Evolutionary conservation across 2,888 invertebrate species (phyloP), one percentile per base, ranked within the genome.

Genomic region (Lomographa bimaculata): DNA sequence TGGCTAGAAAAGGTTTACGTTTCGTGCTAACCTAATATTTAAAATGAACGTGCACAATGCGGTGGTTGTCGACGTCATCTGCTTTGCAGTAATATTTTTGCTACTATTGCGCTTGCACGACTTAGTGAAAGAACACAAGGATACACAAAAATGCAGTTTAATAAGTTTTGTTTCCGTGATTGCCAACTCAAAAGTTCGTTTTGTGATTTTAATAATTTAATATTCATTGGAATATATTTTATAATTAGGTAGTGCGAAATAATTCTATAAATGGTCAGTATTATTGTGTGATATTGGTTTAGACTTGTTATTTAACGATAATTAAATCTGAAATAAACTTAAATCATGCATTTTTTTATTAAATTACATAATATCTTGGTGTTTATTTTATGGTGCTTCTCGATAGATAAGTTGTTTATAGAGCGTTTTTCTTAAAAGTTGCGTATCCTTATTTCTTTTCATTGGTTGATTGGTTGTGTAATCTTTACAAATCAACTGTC

Each of bases 61-160:
- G 73, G 87, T 70, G 64, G 76, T 84, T 78, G 79, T 64, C 82
- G 79, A 87, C 87, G 87, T 87, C 87, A 86, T 80, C 65, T 80
- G 76, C 72, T 83, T 87, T 89, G 87, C 87, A 89, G 87, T 87
- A 75, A 79, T 81, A 85, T 79, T 86, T 86, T 80, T 69, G 79
- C 84, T 69, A 76, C 81, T 82, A 86, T 81, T 84, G 86, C 85
- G 85, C 79, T 69, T 75, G 73, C 79, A 86, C 85, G 82, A 70
- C 58, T 80, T 59, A 3, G 61, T 75, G 72, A 73, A 73, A 71
- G 71, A 73, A 71, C 57, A 58, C 56, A 66, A 76, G 79, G 75
- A 81, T 76, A 65, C 35, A 68, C 68, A 62, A 84, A 82, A 82
- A 84, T 86, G 87, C 82, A 77, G 79, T 75, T 68, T 63, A 60